Base-by-base conservation (phyloP, 2,888 invertebrate genomes). In the Tinea pellionella region DNA sequence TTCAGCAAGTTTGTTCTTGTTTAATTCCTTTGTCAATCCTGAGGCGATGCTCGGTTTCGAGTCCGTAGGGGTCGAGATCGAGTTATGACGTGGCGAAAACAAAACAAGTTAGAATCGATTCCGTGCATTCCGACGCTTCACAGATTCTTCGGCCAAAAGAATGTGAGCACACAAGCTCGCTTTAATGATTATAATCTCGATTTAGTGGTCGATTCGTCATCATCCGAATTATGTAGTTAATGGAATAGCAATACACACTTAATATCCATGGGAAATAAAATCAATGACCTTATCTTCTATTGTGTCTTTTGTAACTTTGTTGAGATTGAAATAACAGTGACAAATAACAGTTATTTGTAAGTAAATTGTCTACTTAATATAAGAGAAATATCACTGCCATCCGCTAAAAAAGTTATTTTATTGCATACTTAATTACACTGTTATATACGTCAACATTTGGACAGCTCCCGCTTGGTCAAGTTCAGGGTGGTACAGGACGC, bases 51-150 rank as follows among this genome's bases (percentile, higher is more conserved):
- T 12, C 24, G 24, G 47, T 24, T 16, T 53, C 53, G 32, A 57
- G 56, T 42, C 43, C 67, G 66, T 67, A 69, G 71, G 68, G 69
- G 71, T 71, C 74, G 71, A 71, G 69, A 73, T 72, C 79, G 74
- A 77, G 79, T 79, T 83, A 81, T 86, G 86, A 87, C 85, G 83
- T 85, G 78, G 86, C 85, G 80, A 83, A 85, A 85, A 81, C 78
- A 79, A 84, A 85, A 86, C 86, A 65, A 77, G 86, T 85, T 78
- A 69, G 74, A 78, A 80, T 78, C 78, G 83, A 80, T 80, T 77
- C 79, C 71, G 77, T 78, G 85, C 86, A 86, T 86, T 81, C 86
- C 85, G 72, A 73, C 73, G 80, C 77, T 77, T 76, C 80, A 79
- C 75, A 74, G 80, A 81, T 81, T 78, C 81, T 73, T 74, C 71